Percentiles rank a stretch among this genome's conserved stretches.
Conservation (phyloP, 2,797 vertebrate species). For the Choloepus didactylus region DNA sequence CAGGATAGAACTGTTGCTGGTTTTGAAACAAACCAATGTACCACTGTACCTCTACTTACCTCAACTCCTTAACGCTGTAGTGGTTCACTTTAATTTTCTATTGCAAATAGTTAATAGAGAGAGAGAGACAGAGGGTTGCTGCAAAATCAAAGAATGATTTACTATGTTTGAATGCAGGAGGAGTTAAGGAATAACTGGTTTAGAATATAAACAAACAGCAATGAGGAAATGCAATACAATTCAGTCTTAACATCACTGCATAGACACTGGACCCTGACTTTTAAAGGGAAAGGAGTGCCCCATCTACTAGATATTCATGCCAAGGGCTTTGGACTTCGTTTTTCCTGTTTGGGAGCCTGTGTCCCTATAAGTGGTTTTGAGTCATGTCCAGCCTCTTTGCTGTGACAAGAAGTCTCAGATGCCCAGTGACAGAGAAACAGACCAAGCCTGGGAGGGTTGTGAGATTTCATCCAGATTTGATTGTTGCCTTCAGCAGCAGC, state of each 20-base stretch:
- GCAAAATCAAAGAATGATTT: not conserved
- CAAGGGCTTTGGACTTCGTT: not conserved
- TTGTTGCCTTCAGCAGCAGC: not conserved
- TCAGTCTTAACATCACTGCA: not conserved
- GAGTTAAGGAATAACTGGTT: not conserved
- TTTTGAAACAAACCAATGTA: not conserved
- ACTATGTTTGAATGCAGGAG: not conserved
- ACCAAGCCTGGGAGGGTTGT: not conserved
- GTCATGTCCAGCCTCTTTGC: not conserved
- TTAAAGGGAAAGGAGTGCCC: not conserved
- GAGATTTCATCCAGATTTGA: not conserved
- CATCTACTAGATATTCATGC: not conserved
- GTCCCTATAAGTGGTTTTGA: not conserved
- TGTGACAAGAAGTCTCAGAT: not conserved
- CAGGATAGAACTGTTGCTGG: not conserved
- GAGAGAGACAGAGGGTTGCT: not conserved
- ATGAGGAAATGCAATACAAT: not conserved
- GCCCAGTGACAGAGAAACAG: not conserved
- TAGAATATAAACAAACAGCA: not conserved
- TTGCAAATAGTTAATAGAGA: not conserved
- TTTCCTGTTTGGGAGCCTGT: not conserved
- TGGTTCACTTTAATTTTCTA: not conserved
- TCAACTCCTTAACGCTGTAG: not conserved
- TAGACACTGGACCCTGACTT: not conserved
- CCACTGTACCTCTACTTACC: not conserved